These are phyloP conservation scores for Drymodes brunneopygia DNA, from an alignment of 2,113 vertebrate species.

Conservation along the genomic window DNA sequence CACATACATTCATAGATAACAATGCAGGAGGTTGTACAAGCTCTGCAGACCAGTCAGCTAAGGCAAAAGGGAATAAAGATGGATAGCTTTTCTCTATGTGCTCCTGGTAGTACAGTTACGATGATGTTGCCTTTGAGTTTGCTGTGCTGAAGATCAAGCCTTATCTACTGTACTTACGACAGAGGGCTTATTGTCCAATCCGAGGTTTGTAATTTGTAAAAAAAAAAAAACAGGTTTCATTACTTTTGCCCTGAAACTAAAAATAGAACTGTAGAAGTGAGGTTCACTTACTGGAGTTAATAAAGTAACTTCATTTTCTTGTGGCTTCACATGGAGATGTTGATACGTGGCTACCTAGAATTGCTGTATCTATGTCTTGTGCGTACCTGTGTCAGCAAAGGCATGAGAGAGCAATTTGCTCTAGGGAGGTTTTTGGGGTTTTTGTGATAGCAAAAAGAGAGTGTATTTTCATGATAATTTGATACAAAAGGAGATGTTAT, in stretches of 20 bases:
- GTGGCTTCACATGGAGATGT: not conserved
- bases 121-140: not conserved
- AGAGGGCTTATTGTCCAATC: not conserved
- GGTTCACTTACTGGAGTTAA: not conserved
- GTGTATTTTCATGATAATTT: not conserved
- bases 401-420: not conserved
- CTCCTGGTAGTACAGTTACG: not conserved
- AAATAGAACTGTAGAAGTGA: not conserved
- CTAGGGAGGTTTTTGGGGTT: not conserved
- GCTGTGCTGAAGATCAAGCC: not conserved
- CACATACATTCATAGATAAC: rapidly evolving
- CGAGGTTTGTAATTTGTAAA: not conserved
- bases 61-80: not conserved
- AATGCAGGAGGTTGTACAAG: not conserved
- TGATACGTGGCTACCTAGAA: not conserved
- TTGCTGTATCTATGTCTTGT: not conserved
- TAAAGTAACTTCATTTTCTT: not conserved
- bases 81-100: not conserved
- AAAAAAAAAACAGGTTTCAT: not conserved
- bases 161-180: not conserved
- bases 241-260: not conserved
- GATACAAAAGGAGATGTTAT: not conserved
- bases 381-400: not conserved
- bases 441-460: not conserved
- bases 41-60: not conserved